A percentile compares a stretch with the other conserved stretches of the same genome.
phyloP scores from a whole-genome alignment of 2,888 invertebrate species.

The Himalopsyche japonica region DNA sequence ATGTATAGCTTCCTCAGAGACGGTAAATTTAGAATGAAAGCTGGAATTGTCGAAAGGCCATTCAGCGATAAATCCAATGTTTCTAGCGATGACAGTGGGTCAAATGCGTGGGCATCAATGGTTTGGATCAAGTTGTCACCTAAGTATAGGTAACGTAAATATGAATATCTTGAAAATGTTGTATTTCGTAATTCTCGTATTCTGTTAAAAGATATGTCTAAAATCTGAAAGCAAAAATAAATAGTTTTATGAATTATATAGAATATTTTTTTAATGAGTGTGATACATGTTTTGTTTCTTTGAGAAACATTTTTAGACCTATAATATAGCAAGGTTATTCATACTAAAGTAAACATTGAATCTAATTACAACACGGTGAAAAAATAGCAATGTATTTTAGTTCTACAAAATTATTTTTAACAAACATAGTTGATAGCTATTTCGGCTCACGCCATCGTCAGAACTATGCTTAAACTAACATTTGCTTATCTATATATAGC shows the following conservation, averaged over 20 bases:
- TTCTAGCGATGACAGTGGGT: conserved; percentile 55
- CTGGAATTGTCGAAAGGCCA: conserved; percentile 56
- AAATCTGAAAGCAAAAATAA: conserved; percentile 52
- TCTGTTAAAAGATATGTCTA: conserved; percentile 63
- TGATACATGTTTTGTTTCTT: too few species aligned
- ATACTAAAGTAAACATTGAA: too few species aligned
- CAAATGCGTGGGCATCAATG: conserved; percentile 61
- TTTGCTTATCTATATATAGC: too few species aligned
- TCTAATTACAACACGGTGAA: too few species aligned
- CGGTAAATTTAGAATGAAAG: conserved; percentile 60
- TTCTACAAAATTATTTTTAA: too few species aligned
- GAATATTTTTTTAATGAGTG: too few species aligned
- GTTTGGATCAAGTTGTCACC: conserved; percentile 61
- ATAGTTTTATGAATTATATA: background rate
- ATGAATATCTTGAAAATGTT: conserved; percentile 57
- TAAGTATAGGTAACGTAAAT: conserved; percentile 60
- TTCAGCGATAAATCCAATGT: conserved; percentile 63
- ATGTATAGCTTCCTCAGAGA: conserved; percentile 66
- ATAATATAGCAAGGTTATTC: too few species aligned
- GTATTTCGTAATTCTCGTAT: conserved; percentile 56
- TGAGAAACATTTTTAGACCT: too few species aligned
- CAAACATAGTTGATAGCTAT: too few species aligned
- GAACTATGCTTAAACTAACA: too few species aligned
- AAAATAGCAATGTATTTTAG: too few species aligned
- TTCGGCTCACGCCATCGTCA: too few species aligned